Conservation (phyloP, 2,797 vertebrate genomes). For the Thunnus albacares region DNA sequence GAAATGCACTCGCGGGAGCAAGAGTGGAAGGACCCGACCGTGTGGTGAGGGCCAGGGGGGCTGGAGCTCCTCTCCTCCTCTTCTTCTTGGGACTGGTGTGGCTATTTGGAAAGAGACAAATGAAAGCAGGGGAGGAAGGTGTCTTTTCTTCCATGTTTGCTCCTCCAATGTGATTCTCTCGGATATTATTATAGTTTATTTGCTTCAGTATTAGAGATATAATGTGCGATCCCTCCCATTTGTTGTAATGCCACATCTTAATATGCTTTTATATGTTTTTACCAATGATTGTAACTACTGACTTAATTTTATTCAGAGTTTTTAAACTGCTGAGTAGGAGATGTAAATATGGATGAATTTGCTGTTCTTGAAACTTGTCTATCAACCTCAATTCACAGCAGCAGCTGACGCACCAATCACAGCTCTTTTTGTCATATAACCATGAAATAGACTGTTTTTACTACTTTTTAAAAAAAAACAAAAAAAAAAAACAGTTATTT, state of each 20-base stretch:
- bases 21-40: conserved; percentile 53
- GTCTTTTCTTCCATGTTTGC: conserved; percentile 61
- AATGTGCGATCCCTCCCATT: not conserved
- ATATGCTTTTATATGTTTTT: conserved; percentile 37
- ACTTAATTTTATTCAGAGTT: conserved; percentile 5
- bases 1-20: conserved; percentile 38
- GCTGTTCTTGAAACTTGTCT: conserved; percentile 30
- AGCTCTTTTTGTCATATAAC: not conserved
- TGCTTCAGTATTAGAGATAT: conserved; percentile 48
- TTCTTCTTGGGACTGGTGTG: conserved; percentile 51
- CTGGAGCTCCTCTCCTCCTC: conserved; percentile 40
- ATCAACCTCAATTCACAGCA: conserved; percentile 64
- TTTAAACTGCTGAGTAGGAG: conserved; percentile 23
- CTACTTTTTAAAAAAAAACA: no score
- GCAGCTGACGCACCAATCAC: conserved; percentile 21
- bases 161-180: conserved; percentile 41
- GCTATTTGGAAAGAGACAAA: conserved; percentile 56
- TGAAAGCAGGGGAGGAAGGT: conserved; percentile 12
- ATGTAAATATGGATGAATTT: conserved; percentile 60
- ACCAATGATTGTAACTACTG: conserved; percentile 22
- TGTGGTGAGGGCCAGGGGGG: conserved; percentile 74
- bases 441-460: not conserved
- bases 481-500: not conserved
- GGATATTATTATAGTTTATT: conserved; percentile 27
- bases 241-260: conserved; percentile 29